Base-by-base conservation (phyloP, 2,797 vertebrate species). In the Semaprochilodus insignis region DNA sequence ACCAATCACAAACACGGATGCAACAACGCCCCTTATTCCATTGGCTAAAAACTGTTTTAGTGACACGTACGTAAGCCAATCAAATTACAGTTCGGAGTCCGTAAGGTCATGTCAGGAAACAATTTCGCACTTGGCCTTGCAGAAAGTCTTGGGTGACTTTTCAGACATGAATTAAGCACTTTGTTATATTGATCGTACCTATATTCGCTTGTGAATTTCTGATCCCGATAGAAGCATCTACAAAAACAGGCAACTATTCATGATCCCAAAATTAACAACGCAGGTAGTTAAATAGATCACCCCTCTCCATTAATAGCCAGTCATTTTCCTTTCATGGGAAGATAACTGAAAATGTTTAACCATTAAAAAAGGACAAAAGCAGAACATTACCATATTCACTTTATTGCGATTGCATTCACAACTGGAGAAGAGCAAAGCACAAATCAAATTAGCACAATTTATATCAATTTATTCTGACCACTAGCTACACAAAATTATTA, bases 1-100 rank as follows among this genome's bases (percentile, higher is more conserved):
- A 34, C 91, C 90, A 93, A 92, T 92, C 52, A 6, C 3, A 21
- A 36, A 36, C 25, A 2, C 0, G 17, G 0, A 5, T 14, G 3
- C 0, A 48, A 78, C 0, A 80, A 87, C 88, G 57, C 87, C 90
- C 74, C 60, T 31, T 55, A 17, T 0, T 1, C 7, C 34, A 81
- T 74, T 80, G 60, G 67, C 57, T 78, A 55, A n/a, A 7, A 19
- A 1, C 10, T 27, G 72, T 76, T 65, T 67, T 65, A 67, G 70
- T 23, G 76, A 54, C 54, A 59, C 7, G 7, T 23, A 7, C 15
- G 17, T 40, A 16, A 16, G 14, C 86, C 89, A 88, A 44, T 91
- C 59, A 81, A 78, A 63, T 27, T 10, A 34, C 13, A 71, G 21
- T 55, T 48, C 19, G n/a, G 65, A 14, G 51, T 57, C 17, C 17